Evolutionary conservation across 1,140 invertebrate genomes (phyloP).

Genomic region (Antheraea pernyi): DNA sequence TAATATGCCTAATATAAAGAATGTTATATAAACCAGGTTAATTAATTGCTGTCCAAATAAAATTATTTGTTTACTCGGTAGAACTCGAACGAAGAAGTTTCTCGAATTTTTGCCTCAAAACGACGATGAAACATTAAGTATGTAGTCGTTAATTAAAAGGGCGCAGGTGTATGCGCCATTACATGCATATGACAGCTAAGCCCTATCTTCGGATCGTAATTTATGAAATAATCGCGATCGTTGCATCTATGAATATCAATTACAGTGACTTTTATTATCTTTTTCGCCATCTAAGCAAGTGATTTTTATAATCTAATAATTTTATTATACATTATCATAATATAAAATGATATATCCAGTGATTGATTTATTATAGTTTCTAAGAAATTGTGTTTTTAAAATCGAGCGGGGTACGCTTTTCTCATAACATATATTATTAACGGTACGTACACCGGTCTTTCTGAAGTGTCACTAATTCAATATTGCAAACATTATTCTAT

Average conservation of each 20-base stretch:
- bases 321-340: slow-evolving; percentile 12
- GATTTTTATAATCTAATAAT: slow-evolving; percentile 11
- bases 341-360: slow-evolving; percentile 7
- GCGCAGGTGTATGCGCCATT: slow-evolving; percentile 13
- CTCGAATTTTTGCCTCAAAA: neutral
- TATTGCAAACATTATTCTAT: too few relatives aligned
- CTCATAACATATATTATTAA: slow-evolving; percentile 50
- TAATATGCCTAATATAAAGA: neutral
- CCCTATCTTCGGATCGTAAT: slow-evolving; percentile 18
- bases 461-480: neutral
- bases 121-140: neutral
- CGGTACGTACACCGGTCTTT: slow-evolving; percentile 62
- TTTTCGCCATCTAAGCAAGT: slow-evolving; percentile 20
- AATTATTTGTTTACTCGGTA: neutral
- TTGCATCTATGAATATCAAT: slow-evolving; percentile 17
- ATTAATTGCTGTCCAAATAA: neutral
- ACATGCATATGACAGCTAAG: slow-evolving; percentile 15
- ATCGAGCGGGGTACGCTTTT: slow-evolving; percentile 18
- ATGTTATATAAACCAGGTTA: neutral
- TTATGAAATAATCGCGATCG: slow-evolving; percentile 22
- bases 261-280: slow-evolving; percentile 22
- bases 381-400: slow-evolving; percentile 10
- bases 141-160: slow-evolving; percentile 12
- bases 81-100: neutral
- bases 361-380: slow-evolving; percentile 18